phyloP scores from a whole-genome alignment of 2,113 vertebrate species.

The Phyllostomus hastatus region DNA sequence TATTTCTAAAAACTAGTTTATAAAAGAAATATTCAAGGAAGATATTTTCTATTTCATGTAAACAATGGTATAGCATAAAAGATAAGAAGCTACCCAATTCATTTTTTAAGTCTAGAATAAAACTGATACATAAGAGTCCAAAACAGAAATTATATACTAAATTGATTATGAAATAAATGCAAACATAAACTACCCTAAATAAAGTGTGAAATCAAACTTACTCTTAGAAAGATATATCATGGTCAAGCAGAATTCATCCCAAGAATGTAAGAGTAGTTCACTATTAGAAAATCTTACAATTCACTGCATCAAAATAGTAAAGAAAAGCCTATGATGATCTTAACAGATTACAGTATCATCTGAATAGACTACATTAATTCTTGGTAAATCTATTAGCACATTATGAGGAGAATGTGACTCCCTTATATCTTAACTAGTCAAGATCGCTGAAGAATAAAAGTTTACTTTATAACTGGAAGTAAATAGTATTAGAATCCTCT shows the following conservation, averaged over 20 bases:
- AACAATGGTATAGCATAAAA: background rate
- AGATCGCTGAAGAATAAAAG: background rate
- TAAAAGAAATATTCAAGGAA: background rate
- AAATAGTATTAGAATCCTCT: background rate
- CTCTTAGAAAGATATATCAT: background rate
- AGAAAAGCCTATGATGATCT: background rate
- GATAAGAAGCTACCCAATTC: background rate
- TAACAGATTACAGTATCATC: background rate
- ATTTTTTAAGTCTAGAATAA: background rate
- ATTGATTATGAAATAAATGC: background rate
- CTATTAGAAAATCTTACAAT: background rate
- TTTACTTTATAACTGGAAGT: too few species aligned
- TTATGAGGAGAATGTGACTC: background rate
- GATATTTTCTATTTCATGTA: background rate
- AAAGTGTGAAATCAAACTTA: conserved; percentile 4
- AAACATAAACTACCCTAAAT: background rate
- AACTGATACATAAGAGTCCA: background rate
- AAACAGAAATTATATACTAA: background rate
- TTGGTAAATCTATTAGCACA: background rate
- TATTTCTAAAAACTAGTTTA: background rate
- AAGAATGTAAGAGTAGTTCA: background rate
- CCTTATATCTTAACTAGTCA: background rate
- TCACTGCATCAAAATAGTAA: background rate
- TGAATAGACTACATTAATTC: background rate
- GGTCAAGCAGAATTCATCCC: background rate